These are phyloP conservation scores for Carterocephalus palaemon DNA, from an alignment of 2,888 invertebrate species.

Conservation along the genomic window DNA sequence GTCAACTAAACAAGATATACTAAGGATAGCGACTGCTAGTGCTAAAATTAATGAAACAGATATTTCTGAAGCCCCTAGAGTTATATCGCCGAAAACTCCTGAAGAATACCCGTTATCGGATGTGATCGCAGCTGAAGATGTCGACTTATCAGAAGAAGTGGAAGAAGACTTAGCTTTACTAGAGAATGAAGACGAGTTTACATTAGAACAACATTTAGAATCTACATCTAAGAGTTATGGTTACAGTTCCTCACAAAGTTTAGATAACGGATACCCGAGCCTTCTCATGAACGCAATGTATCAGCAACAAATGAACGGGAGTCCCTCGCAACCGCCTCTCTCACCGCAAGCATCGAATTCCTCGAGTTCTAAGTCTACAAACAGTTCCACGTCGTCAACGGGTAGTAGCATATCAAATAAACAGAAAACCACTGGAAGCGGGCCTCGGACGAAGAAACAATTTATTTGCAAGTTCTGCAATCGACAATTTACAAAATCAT, in stretches of 20 bases:
- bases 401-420: slow-evolving; percentile 68
- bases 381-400: slow-evolving; percentile 68
- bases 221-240: slow-evolving; percentile 66
- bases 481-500: slow-evolving; percentile 98
- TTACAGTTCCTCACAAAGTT: slow-evolving; percentile 73
- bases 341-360: slow-evolving; percentile 70
- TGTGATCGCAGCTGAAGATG: slow-evolving; percentile 79
- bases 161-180: slow-evolving; percentile 86
- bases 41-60: slow-evolving; percentile 74
- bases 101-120: slow-evolving; percentile 73
- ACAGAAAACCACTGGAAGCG: slow-evolving; percentile 74
- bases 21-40: slow-evolving; percentile 80
- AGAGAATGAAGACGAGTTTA: slow-evolving; percentile 86
- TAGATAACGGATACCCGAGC: slow-evolving; percentile 85
- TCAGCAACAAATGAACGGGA: slow-evolving; percentile 76
- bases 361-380: slow-evolving; percentile 62
- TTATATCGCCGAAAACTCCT: slow-evolving; percentile 69
- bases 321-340: slow-evolving; percentile 66
- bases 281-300: slow-evolving; percentile 84
- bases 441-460: slow-evolving; percentile 95
- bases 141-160: slow-evolving; percentile 84
- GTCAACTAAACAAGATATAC: slow-evolving; percentile 82
- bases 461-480: slow-evolving; percentile 99
- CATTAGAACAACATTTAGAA: slow-evolving; percentile 78
- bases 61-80: slow-evolving; percentile 55